phyloP scores from a whole-genome alignment of 2,888 invertebrate genomes.

The Erpobdella octoculata region DNA sequence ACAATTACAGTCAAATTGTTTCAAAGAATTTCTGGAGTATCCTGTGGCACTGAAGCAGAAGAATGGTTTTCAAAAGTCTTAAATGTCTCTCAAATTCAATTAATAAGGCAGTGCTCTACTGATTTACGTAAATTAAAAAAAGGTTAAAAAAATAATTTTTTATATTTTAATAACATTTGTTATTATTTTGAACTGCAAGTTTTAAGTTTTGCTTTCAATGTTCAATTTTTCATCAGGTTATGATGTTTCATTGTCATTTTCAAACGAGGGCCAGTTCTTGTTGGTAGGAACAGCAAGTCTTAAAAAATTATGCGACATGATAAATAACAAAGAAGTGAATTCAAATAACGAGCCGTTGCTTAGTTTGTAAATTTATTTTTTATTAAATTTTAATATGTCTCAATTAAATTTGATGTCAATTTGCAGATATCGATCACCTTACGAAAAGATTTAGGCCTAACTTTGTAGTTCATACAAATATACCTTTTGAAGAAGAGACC shows the following conservation, averaged over 20 bases:
- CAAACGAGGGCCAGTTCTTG: slow-evolving; percentile 55
- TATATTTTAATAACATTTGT: background rate
- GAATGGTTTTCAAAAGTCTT: slow-evolving; percentile 73
- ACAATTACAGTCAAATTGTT: background rate
- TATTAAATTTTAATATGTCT: too few species aligned
- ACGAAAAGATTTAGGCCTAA: slow-evolving; percentile 81
- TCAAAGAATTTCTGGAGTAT: slow-evolving; percentile 61
- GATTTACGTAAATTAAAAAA: slow-evolving; percentile 22
- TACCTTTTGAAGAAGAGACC: slow-evolving; percentile 69
- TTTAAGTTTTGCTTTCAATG: background rate
- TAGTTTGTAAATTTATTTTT: background rate
- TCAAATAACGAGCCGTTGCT: background rate
- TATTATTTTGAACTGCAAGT: background rate
- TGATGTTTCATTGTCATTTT: slow-evolving; percentile 35
- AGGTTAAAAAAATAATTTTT: background rate
- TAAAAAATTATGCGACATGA: slow-evolving; percentile 57
- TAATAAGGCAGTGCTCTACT: slow-evolving; percentile 40
- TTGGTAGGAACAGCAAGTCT: slow-evolving; percentile 73
- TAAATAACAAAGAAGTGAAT: slow-evolving; percentile 5
- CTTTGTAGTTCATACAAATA: slow-evolving; percentile 66
- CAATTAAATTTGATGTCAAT: background rate
- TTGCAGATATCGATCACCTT: slow-evolving; percentile 56
- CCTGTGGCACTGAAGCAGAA: slow-evolving; percentile 74
- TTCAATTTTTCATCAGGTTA: background rate
- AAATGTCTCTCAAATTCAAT: slow-evolving; percentile 58